These are phyloP conservation scores for Corticium candelabrum DNA, from an alignment of 37 sponge, comb jelly and placozoan species.

Conservation along the genomic window DNA sequence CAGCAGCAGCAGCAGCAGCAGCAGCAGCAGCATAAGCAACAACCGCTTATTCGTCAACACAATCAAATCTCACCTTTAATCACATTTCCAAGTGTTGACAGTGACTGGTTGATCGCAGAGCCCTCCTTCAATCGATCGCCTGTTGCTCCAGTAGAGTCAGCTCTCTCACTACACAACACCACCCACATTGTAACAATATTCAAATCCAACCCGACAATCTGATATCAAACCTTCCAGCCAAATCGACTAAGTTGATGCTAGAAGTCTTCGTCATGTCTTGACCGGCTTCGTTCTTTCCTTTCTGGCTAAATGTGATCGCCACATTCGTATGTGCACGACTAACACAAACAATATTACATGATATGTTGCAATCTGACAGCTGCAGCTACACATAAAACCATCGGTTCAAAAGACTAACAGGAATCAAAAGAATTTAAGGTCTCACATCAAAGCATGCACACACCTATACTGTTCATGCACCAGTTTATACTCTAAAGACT, in stretches of 20 bases:
- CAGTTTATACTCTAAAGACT: too few species aligned
- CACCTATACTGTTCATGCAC: too few species aligned
- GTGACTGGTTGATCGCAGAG: constrained; percentile 64
- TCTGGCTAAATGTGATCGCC: constrained; percentile 49
- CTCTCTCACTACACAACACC: constrained; percentile 42
- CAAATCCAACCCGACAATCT: background rate
- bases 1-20: background rate
- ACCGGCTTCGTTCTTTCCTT: constrained; percentile 24
- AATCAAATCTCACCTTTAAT: constrained; percentile 31
- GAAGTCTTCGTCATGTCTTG: constrained; percentile 37
- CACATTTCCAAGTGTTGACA: constrained; percentile 61
- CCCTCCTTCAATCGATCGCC: constrained; percentile 57
- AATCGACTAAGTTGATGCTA: constrained; percentile 56
- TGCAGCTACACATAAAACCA: background rate
- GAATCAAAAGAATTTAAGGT: too few species aligned
- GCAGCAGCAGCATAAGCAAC: background rate
- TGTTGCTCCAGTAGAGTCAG: constrained; percentile 61
- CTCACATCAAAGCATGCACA: too few species aligned
- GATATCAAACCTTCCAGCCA: constrained; percentile 48
- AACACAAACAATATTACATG: background rate
- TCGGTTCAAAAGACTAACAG: too few species aligned
- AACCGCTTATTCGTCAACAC: background rate
- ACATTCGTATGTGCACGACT: constrained; percentile 63
- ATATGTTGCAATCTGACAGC: background rate
- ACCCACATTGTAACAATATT: background rate